Evolutionary conservation across 2,888 invertebrate genomes (phyloP).

Genomic region (Ellobium chinense): DNA sequence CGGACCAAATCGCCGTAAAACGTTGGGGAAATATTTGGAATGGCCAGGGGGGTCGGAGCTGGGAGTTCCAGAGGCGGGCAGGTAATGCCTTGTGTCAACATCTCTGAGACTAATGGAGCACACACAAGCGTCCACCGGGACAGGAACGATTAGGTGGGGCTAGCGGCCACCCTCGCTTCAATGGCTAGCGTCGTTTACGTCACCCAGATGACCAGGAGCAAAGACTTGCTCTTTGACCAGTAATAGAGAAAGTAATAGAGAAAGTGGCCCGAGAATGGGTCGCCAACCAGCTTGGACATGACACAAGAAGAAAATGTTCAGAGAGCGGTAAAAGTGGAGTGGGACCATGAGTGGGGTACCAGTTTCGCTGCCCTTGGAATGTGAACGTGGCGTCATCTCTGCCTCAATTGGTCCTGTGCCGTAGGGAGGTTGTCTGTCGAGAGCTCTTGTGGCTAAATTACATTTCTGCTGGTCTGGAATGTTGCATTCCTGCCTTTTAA

Average conservation of each 20-base stretch:
- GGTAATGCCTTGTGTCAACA: constrained; percentile 1
- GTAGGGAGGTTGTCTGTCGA: neutral
- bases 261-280: neutral
- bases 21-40: constrained; percentile 33
- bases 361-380: no score
- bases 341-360: no score
- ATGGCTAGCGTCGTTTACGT: neutral
- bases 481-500: neutral
- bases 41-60: neutral
- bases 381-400: no score
- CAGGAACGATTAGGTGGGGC: neutral
- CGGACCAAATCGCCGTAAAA: constrained; percentile 30
- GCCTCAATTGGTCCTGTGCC: no score
- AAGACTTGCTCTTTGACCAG: neutral
- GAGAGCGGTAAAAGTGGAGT: no score
- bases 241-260: neutral
- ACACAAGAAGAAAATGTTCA: neutral
- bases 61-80: neutral
- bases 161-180: neutral
- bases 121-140: neutral
- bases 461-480: neutral
- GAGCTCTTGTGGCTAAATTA: neutral
- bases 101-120: neutral
- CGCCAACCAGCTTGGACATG: neutral
- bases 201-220: neutral